These are phyloP conservation scores for Heterotis niloticus DNA, from an alignment of 2,113 vertebrate species.

Conservation along the genomic window DNA sequence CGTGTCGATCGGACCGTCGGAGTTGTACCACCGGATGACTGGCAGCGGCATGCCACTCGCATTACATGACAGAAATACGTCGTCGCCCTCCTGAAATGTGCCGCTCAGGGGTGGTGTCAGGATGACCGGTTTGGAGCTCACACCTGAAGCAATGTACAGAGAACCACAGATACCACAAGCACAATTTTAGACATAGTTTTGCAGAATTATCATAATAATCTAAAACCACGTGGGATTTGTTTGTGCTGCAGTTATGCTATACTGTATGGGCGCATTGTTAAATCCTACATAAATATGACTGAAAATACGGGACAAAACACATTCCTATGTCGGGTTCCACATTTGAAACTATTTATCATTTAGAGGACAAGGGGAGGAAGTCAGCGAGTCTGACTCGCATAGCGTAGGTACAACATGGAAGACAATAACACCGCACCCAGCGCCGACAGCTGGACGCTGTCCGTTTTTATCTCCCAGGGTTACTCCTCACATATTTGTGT, in stretches of 20 bases:
- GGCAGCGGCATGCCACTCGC: conserved; percentile 62
- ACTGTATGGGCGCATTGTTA: neutral
- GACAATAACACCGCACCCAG: conserved; percentile 63
- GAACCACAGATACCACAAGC: neutral
- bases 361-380: neutral
- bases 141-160: conserved; percentile 5
- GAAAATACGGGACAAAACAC: neutral
- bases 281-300: neutral
- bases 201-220: neutral
- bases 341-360: neutral
- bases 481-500: conserved; percentile 71
- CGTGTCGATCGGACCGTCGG: conserved; percentile 51
- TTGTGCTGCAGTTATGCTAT: too few relatives aligned
- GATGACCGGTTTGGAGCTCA: conserved; percentile 56
- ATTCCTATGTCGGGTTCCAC: neutral
- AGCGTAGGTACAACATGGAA: too few relatives aligned
- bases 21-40: conserved; percentile 61
- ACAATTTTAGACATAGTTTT: neutral
- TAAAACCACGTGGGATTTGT: too few relatives aligned
- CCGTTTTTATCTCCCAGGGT: conserved; percentile 62
- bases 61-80: conserved; percentile 60
- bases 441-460: conserved; percentile 71
- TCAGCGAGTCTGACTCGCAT: conserved; percentile 32
- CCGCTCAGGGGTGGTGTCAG: conserved; percentile 50
- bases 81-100: conserved; percentile 48